Evolutionary conservation across 2,888 invertebrate genomes (phyloP).

Genomic region (Epiperipatus broadwayi): DNA sequence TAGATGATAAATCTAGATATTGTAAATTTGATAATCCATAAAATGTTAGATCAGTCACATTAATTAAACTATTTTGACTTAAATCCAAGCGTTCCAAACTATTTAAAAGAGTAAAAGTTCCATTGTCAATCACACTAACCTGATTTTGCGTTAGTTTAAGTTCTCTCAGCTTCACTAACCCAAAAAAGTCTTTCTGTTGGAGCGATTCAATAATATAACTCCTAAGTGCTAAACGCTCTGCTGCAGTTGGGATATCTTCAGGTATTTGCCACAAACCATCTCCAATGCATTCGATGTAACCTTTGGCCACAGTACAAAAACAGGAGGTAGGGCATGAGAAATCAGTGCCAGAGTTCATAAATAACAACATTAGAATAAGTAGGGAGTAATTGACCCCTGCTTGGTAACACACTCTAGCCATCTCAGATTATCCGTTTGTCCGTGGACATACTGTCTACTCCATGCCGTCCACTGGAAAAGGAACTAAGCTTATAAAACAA

Average conservation of each 20-base stretch:
- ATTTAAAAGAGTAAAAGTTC: constrained; percentile 40
- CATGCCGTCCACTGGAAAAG: no score
- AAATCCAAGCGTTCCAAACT: constrained; percentile 47
- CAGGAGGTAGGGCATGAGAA: constrained; percentile 21
- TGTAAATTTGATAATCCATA: constrained; percentile 20
- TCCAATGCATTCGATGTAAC: constrained; percentile 20
- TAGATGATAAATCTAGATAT: constrained; percentile 24
- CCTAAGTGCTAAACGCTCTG: constrained; percentile 20
- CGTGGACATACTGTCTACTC: no score
- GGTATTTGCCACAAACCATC: constrained; percentile 19
- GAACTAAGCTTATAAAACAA: no score
- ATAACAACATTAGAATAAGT: no score
- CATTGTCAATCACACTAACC: constrained; percentile 37
- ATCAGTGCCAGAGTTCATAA: no score
- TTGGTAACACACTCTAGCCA: no score
- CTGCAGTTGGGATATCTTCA: constrained; percentile 16
- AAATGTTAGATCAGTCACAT: constrained; percentile 40
- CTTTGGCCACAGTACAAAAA: constrained; percentile 19
- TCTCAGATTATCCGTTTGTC: no score
- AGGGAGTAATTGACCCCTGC: no score
- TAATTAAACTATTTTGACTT: constrained; percentile 44
- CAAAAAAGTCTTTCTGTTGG: constrained; percentile 12
- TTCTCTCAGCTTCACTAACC: constrained; percentile 17
- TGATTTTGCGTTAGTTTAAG: constrained; percentile 25
- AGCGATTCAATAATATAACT: constrained; percentile 17